Evolutionary conservation across 2,113 vertebrate species (phyloP), one percentile per base, ranked within the genome.

Genomic region (Pseudorasbora parva): DNA sequence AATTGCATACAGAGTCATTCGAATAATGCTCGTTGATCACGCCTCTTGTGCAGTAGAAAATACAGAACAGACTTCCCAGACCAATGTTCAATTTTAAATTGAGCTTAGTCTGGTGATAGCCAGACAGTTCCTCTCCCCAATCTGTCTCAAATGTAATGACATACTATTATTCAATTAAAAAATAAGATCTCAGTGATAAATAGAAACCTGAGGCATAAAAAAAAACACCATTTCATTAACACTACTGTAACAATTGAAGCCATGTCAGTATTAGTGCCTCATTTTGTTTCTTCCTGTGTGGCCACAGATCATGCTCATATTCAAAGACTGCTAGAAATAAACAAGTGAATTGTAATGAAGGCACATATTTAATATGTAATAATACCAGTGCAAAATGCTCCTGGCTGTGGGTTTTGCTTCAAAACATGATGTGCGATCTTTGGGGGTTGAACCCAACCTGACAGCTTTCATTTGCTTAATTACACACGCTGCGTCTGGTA

Each of bases 401-500:
- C 49, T n/a, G 41, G 57, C 56, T 15, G 27, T 45, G 56, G 15
- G 69, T 15, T 23, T 66, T 10, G 21, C 54, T 49, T 43, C 72
- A 82, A 45, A 84, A 81, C 10, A 15, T 8, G 19, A 43, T 27
- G 27, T 76, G 37, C 5, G 12, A 45, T 56, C 25, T 68, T 47
- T 17, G 27, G 43, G 41, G 62, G 51, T 68, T 84, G 51, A 41
- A 77, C 60, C 62, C 54, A 72, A 76, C 68, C 85, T 85, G 78
- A 85, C 82, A 87, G 80, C 81, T 81, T 86, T 87, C 79, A 83
- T 90, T 82, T 87, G 78, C 87, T 83, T 89, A 89, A 90, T 89
- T 89, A 88, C 84, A 88, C 82, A 87, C 41, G 66, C 49, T 51
- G 79, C 77, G 74, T 86, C 75, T 82, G 81, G 79, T 75, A 78